Base-by-base conservation (phyloP, 1,140 invertebrate species). In the Leptinotarsa lineolata region DNA sequence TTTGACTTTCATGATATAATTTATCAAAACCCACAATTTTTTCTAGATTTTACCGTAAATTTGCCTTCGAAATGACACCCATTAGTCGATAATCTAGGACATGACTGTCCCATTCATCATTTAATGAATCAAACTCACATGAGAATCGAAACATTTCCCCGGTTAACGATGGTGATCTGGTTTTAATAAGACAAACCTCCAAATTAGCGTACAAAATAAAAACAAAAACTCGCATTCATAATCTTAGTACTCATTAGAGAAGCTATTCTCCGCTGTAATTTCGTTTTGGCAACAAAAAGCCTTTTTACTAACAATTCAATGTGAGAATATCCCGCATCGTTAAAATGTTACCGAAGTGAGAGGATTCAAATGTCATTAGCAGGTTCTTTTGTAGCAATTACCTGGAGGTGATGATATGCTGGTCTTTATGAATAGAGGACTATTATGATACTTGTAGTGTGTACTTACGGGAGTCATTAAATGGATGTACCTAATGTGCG, bases 311-410 rank as follows among this genome's bases (percentile, higher is more conserved):
- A 21, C 22, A 21, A 24, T 63, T 63, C 22, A 20, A 21, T 63
- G 22, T 24, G 22, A 21, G 21, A 63, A 21, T 24, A 63, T 63
- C 20, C 60, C 60, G 20, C 24, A 63, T 63, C 61, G 61, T 63
- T 63, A 24, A 39, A 63, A 16, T 63, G 61, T 63, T 21, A 22
- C 61, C 20, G 16, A 0, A 54, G 16, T 54, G 16, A 54, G 15
- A 15, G 48, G 16, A 54, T 24, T 16, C 63, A 65, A 22, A 46
- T 68, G 66, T 68, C 66, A 68, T 68, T 68, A 68, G 66, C 45
- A 48, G 39, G 66, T 68, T 68, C 66, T 68, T 68, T 68, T n/a
- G 66, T 18, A 46, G 66, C 66, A 68, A 68, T 68, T 68, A 68
- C 20, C 15, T 45, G 6, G 66, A 68, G 66, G 45, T 68, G 66